Percentiles rank a stretch among this genome's conserved stretches.
Conservation (phyloP, 2,888 invertebrate species). For the Drosophila mettleri region DNA sequence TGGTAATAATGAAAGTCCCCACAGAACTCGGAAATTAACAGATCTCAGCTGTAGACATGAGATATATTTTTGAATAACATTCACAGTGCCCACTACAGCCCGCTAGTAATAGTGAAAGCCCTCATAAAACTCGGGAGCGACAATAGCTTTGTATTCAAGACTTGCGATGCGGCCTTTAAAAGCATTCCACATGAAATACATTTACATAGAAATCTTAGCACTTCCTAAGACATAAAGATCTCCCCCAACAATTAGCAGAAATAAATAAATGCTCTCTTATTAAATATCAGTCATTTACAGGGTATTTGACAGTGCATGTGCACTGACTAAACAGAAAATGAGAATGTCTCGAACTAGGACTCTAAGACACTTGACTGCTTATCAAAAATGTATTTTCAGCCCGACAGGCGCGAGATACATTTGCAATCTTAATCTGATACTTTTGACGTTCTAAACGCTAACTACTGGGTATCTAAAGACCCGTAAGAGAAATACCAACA, state of each 20-base stretch:
- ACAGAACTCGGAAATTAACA: neutral
- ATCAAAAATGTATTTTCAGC: conserved; percentile 8
- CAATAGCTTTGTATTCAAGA: too few relatives aligned
- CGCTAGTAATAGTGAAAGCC: too few relatives aligned
- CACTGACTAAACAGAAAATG: neutral
- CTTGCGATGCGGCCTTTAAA: neutral
- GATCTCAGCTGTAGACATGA: too few relatives aligned
- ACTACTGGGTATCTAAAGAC: conserved; percentile 6
- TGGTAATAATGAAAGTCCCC: too few relatives aligned
- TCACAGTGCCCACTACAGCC: too few relatives aligned
- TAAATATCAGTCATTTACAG: neutral
- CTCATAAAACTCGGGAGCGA: neutral
- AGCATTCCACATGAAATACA: neutral
- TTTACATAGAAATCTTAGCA: too few relatives aligned
- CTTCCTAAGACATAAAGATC: too few relatives aligned
- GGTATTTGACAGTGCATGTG: neutral
- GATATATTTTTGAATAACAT: too few relatives aligned
- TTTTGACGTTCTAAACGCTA: conserved; percentile 24
- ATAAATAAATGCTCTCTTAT: too few relatives aligned
- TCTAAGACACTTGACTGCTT: conserved; percentile 5
- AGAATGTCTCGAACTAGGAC: conserved; percentile 7
- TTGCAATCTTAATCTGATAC: conserved; percentile 21
- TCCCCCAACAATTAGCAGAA: too few relatives aligned
- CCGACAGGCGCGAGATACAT: conserved; percentile 1
- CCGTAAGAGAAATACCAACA: neutral